Evolutionary conservation across 2,888 invertebrate genomes (phyloP).

Genomic region (Netelia fuscicornis): DNA sequence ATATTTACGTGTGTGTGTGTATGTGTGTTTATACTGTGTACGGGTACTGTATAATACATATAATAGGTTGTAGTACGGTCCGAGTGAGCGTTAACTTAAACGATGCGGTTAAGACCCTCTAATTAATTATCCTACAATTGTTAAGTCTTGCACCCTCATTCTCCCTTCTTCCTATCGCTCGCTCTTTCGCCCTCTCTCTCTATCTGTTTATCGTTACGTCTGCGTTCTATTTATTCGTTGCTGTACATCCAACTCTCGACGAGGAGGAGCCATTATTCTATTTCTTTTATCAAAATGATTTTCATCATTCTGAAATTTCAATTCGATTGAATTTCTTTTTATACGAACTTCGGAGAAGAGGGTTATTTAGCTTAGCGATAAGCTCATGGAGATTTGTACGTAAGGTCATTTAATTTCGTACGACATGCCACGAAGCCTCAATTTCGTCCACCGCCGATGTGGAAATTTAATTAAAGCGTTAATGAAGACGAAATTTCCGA

Average conservation of each 20-base stretch:
- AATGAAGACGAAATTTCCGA: constrained; percentile 42
- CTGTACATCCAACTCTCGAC: not conserved
- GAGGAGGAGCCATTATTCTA: not conserved
- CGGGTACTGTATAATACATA: constrained; percentile 54
- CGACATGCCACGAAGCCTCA: not conserved
- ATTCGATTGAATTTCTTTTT: not conserved
- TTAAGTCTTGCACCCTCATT: constrained; percentile 53
- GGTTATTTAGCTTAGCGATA: not conserved
- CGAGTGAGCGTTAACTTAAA: constrained; percentile 78
- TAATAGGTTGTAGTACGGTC: constrained; percentile 71
- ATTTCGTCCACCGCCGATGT: constrained; percentile 1
- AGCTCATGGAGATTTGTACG: not conserved
- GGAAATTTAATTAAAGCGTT: constrained; percentile 36
- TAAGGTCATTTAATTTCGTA: not conserved
- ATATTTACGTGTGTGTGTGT: not conserved
- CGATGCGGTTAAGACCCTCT: constrained; percentile 77
- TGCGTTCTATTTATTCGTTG: constrained; percentile 36
- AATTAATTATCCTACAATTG: constrained; percentile 78
- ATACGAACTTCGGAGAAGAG: too few relatives aligned
- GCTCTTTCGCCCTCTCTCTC: constrained; percentile 5
- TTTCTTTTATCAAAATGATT: not conserved
- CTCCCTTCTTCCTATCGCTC: constrained; percentile 5
- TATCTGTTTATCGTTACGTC: constrained; percentile 9
- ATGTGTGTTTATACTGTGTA: constrained; percentile 11
- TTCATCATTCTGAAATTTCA: not conserved